Conservation (phyloP, 2,113 vertebrate genomes). For the Tauraco erythrolophus region DNA sequence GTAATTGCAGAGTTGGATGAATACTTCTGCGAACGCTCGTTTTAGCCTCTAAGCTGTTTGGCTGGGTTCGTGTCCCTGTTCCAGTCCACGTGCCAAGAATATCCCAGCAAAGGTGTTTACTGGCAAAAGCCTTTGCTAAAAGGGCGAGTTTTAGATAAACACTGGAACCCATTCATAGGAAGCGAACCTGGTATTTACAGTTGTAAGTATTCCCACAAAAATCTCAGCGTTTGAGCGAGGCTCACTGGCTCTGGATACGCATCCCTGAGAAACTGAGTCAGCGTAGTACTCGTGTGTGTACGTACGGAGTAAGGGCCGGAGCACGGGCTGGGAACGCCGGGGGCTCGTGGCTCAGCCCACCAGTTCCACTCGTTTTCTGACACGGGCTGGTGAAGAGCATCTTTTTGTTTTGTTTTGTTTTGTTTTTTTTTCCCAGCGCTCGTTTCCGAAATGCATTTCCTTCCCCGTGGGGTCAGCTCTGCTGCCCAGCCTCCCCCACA, state of each 20-base stretch:
- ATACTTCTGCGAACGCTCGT: not conserved
- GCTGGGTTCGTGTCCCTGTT: not conserved
- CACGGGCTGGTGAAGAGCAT: too few species aligned
- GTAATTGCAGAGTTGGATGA: not conserved
- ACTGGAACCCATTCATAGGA: not conserved
- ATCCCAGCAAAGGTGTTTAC: not conserved
- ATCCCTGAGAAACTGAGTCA: not conserved
- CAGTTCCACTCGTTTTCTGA: not conserved
- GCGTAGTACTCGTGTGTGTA: rapidly evolving
- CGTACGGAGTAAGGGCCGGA: not conserved
- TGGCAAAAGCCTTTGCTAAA: not conserved
- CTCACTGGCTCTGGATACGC: not conserved
- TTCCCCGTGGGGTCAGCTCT: not conserved
- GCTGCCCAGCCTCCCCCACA: not conserved
- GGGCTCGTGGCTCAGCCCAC: not conserved
- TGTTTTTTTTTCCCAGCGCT: not conserved
- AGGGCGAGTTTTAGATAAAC: not conserved
- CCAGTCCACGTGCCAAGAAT: not conserved
- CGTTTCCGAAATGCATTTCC: not conserved
- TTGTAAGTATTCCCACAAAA: not conserved
- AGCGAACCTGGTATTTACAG: not conserved
- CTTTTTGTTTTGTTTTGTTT: too few species aligned
- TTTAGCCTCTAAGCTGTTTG: not conserved
- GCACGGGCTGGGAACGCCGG: not conserved
- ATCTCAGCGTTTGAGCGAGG: not conserved